Base-by-base conservation (phyloP, 2,113 vertebrate species). In the Pogonocichla stellata region DNA sequence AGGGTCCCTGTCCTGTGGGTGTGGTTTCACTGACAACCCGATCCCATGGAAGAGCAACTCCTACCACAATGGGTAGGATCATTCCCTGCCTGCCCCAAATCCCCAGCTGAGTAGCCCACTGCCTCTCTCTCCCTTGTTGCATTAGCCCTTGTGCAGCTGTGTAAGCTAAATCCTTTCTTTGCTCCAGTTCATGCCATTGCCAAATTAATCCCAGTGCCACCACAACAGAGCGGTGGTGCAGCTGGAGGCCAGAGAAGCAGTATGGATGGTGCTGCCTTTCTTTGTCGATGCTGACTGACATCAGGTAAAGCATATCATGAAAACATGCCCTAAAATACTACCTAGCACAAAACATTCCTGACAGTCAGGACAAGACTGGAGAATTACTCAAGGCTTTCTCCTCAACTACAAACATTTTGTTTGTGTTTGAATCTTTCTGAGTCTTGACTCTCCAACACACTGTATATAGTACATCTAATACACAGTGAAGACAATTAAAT, bases 81-180 rank as follows among this genome's bases (percentile, higher is more conserved):
- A 28, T 82, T 79, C 45, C 26, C n/a, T 33, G 36, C 50, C 3
- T 14, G 38, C 38, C 38, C 5, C 19, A 62, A 80, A 57, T 66
- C 26, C 50, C 14, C 31, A 43, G 9, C 6, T 2, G 0, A 2
- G 1, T 29, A 60, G 13, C 4, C 33, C 10, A 1, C 0, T 26
- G 36, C 13, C 11, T 86, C 23, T 50, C 25, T 42, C n/a, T 61
- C 23, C 34, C 24, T 45, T 53, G 13, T 57, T 80, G 53, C 0
- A 57, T 19, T 40, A 72, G 33, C n/a, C 13, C 15, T 88, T 80
- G 8, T 77, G 71, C 53, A 90, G 48, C 71, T 64, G 14, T 48
- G n/a, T 56, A 60, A 43, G 6, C 28, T 75, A 86, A 88, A 72
- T 75, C 28, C 33, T 80, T 82, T 72, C 58, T 40, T 74, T 48